Conservation (phyloP, 2,888 invertebrate species). For the Drosophila histrio region DNA sequence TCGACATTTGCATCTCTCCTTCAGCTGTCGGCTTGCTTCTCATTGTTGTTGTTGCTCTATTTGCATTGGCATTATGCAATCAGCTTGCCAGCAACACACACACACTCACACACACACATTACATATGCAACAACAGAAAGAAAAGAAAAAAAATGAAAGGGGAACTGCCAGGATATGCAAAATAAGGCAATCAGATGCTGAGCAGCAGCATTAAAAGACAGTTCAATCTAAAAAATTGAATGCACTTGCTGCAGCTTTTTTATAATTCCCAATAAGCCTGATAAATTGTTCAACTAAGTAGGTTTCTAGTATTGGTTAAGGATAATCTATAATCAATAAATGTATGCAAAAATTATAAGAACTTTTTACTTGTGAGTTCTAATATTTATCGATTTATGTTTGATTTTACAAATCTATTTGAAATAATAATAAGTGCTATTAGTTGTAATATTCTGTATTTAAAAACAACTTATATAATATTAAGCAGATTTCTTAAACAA, state of each 20-base stretch:
- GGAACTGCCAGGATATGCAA: slow-evolving; percentile 48
- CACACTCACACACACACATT: slow-evolving; percentile 21
- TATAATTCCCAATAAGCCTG: slow-evolving; percentile 3
- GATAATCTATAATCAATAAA: slow-evolving; percentile 1
- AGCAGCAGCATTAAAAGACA: slow-evolving; percentile 25
- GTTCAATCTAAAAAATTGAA: slow-evolving; percentile 33
- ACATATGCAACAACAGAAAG: slow-evolving; percentile 36
- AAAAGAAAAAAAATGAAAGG: slow-evolving; percentile 1
- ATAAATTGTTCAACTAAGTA: slow-evolving; percentile 3
- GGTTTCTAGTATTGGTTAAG: background rate
- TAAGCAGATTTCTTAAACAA: no score
- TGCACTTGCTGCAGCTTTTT: slow-evolving; percentile 6
- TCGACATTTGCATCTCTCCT: slow-evolving; percentile 57
- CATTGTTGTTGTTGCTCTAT: slow-evolving; percentile 35
- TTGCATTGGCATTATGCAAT: slow-evolving; percentile 62
- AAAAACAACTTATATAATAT: no score
- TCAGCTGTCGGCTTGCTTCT: no score
- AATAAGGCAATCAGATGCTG: slow-evolving; percentile 28
- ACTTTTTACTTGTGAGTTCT: background rate
- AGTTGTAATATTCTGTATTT: no score
- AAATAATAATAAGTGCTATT: no score
- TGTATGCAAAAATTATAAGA: background rate
- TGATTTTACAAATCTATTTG: no score
- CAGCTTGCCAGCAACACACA: slow-evolving; percentile 23
- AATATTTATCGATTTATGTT: background rate